A percentile compares a stretch with the other conserved stretches of the same genome.
Conservation (phyloP, 2,797 vertebrate genomes). For the Miichthys miiuy region DNA sequence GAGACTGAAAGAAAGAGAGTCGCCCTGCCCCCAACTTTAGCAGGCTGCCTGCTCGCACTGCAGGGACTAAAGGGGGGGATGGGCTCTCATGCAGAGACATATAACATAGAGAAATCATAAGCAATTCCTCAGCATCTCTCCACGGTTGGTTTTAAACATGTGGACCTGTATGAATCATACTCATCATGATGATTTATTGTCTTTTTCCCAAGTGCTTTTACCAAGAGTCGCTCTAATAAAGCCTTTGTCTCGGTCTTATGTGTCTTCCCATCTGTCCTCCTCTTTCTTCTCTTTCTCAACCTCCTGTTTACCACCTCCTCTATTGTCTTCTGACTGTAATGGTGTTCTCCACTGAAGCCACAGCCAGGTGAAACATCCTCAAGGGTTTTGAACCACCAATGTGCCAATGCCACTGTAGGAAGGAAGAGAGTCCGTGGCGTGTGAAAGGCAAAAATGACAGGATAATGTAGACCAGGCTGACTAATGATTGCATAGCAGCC, state of each 20-base stretch:
- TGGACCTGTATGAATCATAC: constrained; percentile 1
- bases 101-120: constrained; percentile 43
- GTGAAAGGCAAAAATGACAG: constrained; percentile 30
- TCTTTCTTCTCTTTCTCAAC: constrained; percentile 40
- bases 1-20: constrained; percentile 63
- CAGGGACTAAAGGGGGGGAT: constrained; percentile 77
- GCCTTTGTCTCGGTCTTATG: constrained; percentile 25
- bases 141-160: constrained; percentile 20
- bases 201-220: constrained; percentile 1
- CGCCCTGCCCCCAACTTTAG: constrained; percentile 79
- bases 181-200: constrained; percentile 4
- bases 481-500: constrained; percentile 41
- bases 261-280: constrained; percentile 43
- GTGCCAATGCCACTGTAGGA: constrained; percentile 14
- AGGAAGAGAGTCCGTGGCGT: constrained; percentile 18
- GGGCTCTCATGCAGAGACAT: constrained; percentile 53
- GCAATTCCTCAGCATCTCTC: constrained; percentile 39
- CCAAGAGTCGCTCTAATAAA: neutral
- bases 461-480: constrained; percentile 24
- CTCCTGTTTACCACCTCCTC: constrained; percentile 53
- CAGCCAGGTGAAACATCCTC: constrained; percentile 47
- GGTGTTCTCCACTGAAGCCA: constrained; percentile 18
- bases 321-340: constrained; percentile 49
- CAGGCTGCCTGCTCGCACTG: constrained; percentile 68
- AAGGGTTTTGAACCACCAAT: constrained; percentile 16